Base-by-base conservation (phyloP, 2,888 invertebrate genomes). In the Argynnis bischoffii region DNA sequence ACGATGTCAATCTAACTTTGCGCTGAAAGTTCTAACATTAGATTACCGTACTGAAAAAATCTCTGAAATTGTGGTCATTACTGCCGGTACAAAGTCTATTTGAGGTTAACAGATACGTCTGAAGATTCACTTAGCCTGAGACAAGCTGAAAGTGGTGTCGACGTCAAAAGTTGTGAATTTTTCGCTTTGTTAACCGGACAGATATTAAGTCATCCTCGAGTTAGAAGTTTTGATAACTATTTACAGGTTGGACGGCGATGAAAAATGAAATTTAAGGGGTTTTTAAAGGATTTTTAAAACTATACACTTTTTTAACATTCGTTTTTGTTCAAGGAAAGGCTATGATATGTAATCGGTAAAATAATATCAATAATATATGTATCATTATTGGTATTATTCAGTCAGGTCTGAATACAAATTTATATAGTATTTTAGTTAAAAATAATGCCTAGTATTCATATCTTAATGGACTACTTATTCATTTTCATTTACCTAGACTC, bases 141-240 rank as follows among this genome's bases (percentile, higher is more conserved):
- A 59, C 47, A 48, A 26, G n/a, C 57, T 13, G n/a, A 47, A 35
- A 47, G 57, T 59, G 47, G 57, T 59, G 57, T 59, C 47, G 26
- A 59, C 21, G 26, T 47, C 57, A 59, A 21, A 56, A 57, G 21
- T 57, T 57, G 18, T 4, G n/a, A 69, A 69, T 70, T 74, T 74
- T 77, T 74, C 81, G 78, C 79, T 77, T 76, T 81, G 79, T 71
- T 41, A 41, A 41, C 76, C 6, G 15, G 21, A 57, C 47, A 57
- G 14, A 57, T 57, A 55, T 11, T 35, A 46, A 47, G 57, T 21
- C 57, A 57, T 26, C 16, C 18, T 51, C 26, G 11, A 53, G 53
- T 26, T 53, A 21, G 53, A 53, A 53, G 53, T 21, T 53, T 53
- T 14, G 3, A 26, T 21, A 14, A 53, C 53, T 14, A 13, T 53